Conservation (phyloP, 2,888 invertebrate species). For the Acanthosepion pharaonis region DNA sequence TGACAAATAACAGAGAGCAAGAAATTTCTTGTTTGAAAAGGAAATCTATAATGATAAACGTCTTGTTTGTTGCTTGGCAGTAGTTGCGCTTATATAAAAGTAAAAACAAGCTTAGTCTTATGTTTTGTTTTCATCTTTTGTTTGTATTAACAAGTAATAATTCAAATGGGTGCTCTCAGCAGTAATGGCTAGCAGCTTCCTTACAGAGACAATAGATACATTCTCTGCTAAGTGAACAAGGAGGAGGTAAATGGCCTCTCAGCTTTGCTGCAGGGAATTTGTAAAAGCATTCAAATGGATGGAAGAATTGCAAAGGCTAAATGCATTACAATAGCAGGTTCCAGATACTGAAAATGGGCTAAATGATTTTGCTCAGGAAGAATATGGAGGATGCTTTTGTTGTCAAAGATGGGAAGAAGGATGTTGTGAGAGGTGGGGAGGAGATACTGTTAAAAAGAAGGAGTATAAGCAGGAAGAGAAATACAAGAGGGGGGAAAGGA, state of each 20-base stretch:
- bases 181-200: conserved; percentile 33
- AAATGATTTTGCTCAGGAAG: neutral
- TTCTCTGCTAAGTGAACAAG: neutral
- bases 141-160: neutral
- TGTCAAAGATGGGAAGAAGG: neutral
- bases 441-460: neutral
- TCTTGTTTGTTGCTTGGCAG: neutral
- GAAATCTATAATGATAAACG: neutral
- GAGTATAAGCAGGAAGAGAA: neutral
- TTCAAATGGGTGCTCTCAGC: neutral
- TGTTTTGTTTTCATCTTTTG: neutral
- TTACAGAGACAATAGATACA: neutral
- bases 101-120: neutral
- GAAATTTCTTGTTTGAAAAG: neutral
- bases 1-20: neutral
- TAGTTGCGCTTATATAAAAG: neutral
- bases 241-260: conserved; percentile 6
- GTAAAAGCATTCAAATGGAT: neutral
- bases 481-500: neutral
- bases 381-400: neutral
- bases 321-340: neutral
- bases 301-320: neutral
- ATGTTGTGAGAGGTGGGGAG: neutral
- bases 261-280: neutral
- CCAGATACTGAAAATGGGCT: neutral